phyloP scores from a whole-genome alignment of 2,113 vertebrate genomes.

The Notothenia coriiceps region DNA sequence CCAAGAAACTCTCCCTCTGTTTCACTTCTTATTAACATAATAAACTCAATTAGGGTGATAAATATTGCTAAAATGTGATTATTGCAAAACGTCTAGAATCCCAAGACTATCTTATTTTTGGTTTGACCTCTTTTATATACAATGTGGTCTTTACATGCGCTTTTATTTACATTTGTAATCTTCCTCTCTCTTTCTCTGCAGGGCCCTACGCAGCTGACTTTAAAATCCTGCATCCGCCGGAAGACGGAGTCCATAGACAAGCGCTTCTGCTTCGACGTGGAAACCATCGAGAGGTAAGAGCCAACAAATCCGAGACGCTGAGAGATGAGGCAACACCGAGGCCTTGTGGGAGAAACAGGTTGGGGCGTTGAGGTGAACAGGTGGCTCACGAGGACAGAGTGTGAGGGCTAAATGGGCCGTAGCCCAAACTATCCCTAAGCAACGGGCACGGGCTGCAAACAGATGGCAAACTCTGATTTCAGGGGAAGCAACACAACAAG shows the following conservation, averaged over 20 bases:
- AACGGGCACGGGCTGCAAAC: constrained; percentile 72
- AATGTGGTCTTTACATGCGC: no score
- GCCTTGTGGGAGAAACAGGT: constrained; percentile 71
- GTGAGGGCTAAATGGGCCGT: constrained; percentile 70
- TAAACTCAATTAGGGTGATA: no score
- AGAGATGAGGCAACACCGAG: constrained; percentile 25
- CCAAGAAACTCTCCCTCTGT: no score
- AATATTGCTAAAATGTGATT: no score
- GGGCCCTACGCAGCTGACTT: constrained; percentile 88
- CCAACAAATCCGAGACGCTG: constrained; percentile 23
- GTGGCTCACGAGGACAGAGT: constrained; percentile 72
- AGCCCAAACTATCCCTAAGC: constrained; percentile 78
- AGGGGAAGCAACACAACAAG: constrained; percentile 61
- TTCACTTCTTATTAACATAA: no score
- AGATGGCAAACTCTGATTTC: constrained; percentile 83
- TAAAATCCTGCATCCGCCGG: constrained; percentile 94
- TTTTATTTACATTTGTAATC: no score
- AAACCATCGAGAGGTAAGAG: constrained; percentile 92
- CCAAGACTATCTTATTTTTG: no score
- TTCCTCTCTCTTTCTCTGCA: constrained; percentile 60
- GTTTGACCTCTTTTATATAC: no score
- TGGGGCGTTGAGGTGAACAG: constrained; percentile 67
- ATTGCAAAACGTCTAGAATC: no score
- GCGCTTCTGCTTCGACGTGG: constrained; percentile 97
- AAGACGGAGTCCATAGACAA: constrained; percentile 97